Conservation (phyloP, 1,140 invertebrate species). For the Zaprionus inermis region DNA sequence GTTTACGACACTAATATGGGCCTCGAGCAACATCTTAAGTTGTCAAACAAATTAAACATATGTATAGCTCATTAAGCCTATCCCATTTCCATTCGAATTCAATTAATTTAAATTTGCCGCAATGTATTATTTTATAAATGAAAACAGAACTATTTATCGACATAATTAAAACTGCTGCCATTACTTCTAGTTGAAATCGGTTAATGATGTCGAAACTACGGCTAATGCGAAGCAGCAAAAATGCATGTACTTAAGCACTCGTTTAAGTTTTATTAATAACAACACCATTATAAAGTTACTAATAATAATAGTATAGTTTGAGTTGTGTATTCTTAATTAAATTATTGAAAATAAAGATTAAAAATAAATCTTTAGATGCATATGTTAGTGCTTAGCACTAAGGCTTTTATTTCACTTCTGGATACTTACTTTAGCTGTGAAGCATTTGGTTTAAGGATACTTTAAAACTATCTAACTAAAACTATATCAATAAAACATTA, state of each 20-base stretch:
- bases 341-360: no score
- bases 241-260: constrained; percentile 69
- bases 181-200: constrained; percentile 55
- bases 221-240: constrained; percentile 11
- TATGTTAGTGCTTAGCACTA: no score
- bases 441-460: no score
- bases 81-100: constrained; percentile 31
- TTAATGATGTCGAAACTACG: not conserved
- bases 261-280: constrained; percentile 53
- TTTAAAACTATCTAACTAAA: no score
- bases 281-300: constrained; percentile 14
- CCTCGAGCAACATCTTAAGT: constrained; percentile 24
- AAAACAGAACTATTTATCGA: not conserved
- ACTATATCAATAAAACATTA: no score
- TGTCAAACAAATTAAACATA: constrained; percentile 67
- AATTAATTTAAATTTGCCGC: constrained; percentile 68
- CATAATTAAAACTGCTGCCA: constrained; percentile 52
- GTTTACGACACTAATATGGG: constrained; percentile 10
- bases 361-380: no score
- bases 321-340: not conserved
- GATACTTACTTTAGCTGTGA: no score
- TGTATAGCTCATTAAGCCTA: constrained; percentile 32
- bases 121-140: constrained; percentile 51
- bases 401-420: no score
- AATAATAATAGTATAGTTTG: not conserved